phyloP scores from a whole-genome alignment of 2,888 invertebrate genomes.

The Notocelia uddmanniana region DNA sequence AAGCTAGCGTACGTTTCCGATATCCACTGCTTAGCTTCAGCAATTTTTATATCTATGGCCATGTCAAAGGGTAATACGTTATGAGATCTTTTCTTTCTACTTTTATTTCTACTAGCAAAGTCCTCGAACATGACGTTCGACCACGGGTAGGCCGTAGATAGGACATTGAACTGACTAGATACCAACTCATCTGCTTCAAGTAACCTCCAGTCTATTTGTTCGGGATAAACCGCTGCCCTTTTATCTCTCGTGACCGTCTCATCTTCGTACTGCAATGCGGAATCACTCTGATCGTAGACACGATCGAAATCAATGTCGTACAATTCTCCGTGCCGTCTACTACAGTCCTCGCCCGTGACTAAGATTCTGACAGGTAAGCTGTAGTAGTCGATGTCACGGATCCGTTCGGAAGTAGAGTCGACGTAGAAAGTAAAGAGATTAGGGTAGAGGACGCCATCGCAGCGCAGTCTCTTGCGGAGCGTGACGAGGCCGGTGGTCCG shows the following conservation, averaged over 20 bases:
- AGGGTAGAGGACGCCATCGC: slow-evolving; percentile 93
- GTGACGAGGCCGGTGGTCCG: slow-evolving; percentile 90
- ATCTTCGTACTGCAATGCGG: slow-evolving; percentile 77
- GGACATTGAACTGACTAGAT: slow-evolving; percentile 81
- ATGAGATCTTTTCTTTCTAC: slow-evolving; percentile 82
- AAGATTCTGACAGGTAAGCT: slow-evolving; percentile 92
- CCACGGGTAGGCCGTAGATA: slow-evolving; percentile 84
- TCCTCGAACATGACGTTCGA: slow-evolving; percentile 83
- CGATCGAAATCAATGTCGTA: slow-evolving; percentile 87
- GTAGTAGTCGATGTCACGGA: slow-evolving; percentile 93
- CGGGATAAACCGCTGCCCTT: slow-evolving; percentile 67
- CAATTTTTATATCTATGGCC: slow-evolving; percentile 88
- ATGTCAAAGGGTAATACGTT: slow-evolving; percentile 81
- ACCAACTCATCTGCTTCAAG: slow-evolving; percentile 76
- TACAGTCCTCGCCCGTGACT: slow-evolving; percentile 90
- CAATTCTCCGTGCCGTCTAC: slow-evolving; percentile 86
- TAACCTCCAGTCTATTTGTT: slow-evolving; percentile 79
- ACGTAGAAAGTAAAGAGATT: slow-evolving; percentile 94
- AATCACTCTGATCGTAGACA: slow-evolving; percentile 83
- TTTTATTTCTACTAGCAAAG: slow-evolving; percentile 80
- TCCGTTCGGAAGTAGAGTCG: slow-evolving; percentile 92
- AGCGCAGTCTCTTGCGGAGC: slow-evolving; percentile 89
- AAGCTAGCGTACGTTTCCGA: slow-evolving; percentile 95
- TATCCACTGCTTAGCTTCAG: slow-evolving; percentile 94
- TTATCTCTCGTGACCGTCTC: slow-evolving; percentile 71